phyloP scores from a whole-genome alignment of 2,113 vertebrate genomes.

The Vulpes ferrilata region DNA sequence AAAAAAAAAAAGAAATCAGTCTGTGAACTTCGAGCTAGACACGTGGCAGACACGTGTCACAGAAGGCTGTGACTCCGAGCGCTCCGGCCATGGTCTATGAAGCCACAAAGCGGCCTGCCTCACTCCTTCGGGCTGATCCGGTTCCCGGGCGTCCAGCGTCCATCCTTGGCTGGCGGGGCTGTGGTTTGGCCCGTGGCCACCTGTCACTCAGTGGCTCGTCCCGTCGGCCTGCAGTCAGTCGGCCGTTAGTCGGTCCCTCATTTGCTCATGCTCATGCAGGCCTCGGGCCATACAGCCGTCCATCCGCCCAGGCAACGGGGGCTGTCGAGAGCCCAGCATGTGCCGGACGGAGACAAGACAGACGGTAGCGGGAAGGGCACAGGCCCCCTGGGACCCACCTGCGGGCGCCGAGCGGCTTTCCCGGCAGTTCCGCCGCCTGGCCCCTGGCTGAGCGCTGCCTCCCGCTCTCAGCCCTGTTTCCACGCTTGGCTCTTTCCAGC shows the following conservation, averaged over 20 bases:
- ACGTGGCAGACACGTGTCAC: background rate
- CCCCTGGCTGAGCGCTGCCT: background rate
- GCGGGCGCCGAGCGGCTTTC: too few relatives aligned
- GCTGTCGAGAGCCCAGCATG: background rate
- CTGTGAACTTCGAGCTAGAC: background rate
- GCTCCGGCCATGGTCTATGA: background rate
- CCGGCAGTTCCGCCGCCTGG: rapidly evolving
- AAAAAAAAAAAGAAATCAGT: background rate
- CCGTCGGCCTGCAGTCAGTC: background rate
- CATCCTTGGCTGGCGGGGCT: background rate
- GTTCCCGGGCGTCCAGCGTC: background rate
- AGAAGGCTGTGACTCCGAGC: background rate
- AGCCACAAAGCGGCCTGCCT: background rate
- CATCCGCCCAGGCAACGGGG: background rate
- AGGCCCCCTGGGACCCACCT: background rate
- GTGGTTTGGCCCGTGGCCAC: background rate
- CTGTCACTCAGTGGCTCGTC: background rate
- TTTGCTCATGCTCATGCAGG: background rate
- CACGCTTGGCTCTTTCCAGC: background rate
- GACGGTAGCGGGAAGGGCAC: background rate
- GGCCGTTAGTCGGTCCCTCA: background rate
- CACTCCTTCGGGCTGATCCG: background rate
- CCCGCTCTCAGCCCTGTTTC: background rate
- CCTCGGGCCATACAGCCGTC: background rate
- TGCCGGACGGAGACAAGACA: background rate